Base-by-base conservation (phyloP, 2,797 vertebrate species). In the Acanthurus tractus region DNA sequence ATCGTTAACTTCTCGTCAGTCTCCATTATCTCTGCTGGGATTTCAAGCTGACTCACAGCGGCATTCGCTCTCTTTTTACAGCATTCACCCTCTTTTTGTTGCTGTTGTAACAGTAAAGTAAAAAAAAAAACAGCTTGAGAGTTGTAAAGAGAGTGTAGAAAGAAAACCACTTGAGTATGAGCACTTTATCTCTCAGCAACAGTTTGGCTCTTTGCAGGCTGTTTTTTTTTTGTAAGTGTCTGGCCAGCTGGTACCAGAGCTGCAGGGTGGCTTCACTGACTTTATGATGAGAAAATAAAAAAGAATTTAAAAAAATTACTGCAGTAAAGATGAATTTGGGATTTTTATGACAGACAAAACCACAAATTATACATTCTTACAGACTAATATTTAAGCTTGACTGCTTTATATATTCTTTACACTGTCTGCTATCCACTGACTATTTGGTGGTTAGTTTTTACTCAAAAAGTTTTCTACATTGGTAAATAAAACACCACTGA, bases 1-100 rank as follows among this genome's bases (percentile, higher is more conserved):
- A 34, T 91, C 79, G 68, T 88, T 88, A 92, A 68, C 58, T 15
- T 57, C 74, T 71, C 84, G 63, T 89, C 81, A n/a, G 22, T 78
- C 86, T 76, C 71, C 70, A 70, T 89, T 84, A 74, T 56, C 40
- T 70, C 38, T 68, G 15, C 17, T 29, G 54, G 14, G 48, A 42
- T 66, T 76, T 75, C 78, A 53, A 59, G 52, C 64, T 18, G 57
- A 18, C 81, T 75, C 66, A 29, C 25, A 29, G 25, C 25, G 5
- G 25, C 25, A 29, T 29, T 29, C 25, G 5, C 25, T 29, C 25
- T 29, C 25, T 29, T 74, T 63, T 68, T 46, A 70, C 61, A 46
- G 36, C 74, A 22, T 63, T 42, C 72, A n/a, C 53, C 29, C 52
- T 23, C 11, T 8, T 14, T 48, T 71, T 65, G 69, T 81, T 18